These are phyloP conservation scores for Papilio helenus DNA, from an alignment of 1,140 invertebrate species.

Conservation along the genomic window DNA sequence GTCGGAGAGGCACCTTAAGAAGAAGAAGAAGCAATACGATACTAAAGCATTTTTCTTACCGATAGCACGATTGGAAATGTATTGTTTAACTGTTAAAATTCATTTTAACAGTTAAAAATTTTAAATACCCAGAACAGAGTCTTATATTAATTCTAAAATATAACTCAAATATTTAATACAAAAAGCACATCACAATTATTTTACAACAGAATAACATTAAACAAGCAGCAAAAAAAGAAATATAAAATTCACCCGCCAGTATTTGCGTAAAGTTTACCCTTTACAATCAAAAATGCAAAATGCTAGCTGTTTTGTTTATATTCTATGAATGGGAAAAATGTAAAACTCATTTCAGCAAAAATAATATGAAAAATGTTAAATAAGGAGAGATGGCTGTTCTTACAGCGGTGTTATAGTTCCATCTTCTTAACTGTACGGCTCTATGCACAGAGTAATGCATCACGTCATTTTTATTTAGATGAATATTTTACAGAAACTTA, in stretches of 20 bases:
- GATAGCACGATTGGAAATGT: background rate
- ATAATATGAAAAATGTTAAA: conserved; percentile 75
- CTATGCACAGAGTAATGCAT: conserved; percentile 51
- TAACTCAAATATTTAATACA: background rate
- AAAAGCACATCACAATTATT: background rate
- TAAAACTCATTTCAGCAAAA: conserved; percentile 66
- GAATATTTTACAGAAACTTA: background rate
- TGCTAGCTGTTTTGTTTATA: conserved; percentile 49
- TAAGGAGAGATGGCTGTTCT: conserved; percentile 64
- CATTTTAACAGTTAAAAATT: too few relatives aligned
- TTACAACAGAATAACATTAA: background rate
- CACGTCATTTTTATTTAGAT: background rate
- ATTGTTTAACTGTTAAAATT: too few relatives aligned
- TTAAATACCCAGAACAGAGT: too few relatives aligned
- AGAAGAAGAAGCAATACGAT: too few relatives aligned
- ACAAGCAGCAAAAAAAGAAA: background rate
- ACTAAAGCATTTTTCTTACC: background rate
- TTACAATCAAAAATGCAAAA: conserved; percentile 37
- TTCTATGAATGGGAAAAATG: conserved; percentile 57
- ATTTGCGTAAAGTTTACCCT: conserved; percentile 28
- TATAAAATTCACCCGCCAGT: conserved; percentile 10
- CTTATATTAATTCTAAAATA: background rate
- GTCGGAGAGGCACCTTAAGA: too few relatives aligned
- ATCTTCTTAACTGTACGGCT: conserved; percentile 64
- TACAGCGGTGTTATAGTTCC: conserved; percentile 62